phyloP scores from a whole-genome alignment of 2,888 invertebrate genomes.

The Diploptera punctata region DNA sequence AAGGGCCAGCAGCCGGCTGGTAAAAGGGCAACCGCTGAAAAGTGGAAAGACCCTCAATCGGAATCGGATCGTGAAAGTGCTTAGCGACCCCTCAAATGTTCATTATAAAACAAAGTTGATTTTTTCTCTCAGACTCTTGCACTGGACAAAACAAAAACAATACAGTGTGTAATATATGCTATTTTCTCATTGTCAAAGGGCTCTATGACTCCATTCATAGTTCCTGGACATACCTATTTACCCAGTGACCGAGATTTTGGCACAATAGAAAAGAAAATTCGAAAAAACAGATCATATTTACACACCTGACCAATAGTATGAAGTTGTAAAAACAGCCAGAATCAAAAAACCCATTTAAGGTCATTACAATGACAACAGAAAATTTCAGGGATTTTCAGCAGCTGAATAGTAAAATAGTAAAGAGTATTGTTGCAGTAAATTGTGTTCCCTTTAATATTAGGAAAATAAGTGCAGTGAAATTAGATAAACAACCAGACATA shows the following conservation, averaged over 20 bases:
- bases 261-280: not conserved
- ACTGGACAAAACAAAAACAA: constrained; percentile 13
- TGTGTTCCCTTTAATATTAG: not conserved
- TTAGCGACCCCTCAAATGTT: not conserved
- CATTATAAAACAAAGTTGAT: not conserved
- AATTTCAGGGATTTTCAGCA: not conserved
- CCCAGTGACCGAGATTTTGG: too few species aligned
- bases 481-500: constrained; percentile 12
- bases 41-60: too few species aligned
- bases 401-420: not conserved
- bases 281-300: not conserved
- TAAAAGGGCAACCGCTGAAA: too few species aligned
- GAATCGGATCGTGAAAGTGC: constrained; percentile 1
- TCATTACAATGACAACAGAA: not conserved
- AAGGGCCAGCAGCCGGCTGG: too few species aligned
- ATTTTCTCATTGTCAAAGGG: not conserved
- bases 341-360: not conserved
- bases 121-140: not conserved
- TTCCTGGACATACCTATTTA: too few species aligned
- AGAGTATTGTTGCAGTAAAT: not conserved
- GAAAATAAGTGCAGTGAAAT: constrained; percentile 5
- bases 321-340: not conserved
- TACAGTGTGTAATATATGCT: not conserved
- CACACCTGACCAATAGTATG: not conserved
- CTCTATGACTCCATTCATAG: not conserved